Percentiles rank a stretch among this genome's conserved stretches.
These are phyloP conservation scores for Archaeoteleia sp. DNA, from an alignment of 2,888 invertebrate species.

Conservation along the genomic window DNA sequence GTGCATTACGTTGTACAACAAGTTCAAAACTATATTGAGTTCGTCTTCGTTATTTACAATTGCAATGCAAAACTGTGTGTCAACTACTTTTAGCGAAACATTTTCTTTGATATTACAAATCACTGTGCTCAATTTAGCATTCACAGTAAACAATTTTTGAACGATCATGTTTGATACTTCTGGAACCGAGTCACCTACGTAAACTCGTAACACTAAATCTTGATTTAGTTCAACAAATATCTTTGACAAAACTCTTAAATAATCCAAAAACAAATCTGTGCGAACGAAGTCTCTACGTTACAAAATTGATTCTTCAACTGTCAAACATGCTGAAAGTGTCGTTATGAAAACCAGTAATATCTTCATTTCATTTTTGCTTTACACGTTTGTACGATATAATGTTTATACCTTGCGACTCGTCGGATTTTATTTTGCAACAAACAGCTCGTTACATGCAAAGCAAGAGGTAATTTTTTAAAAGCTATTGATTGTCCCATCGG, in stretches of 20 bases:
- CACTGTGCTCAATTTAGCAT: background rate
- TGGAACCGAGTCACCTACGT: background rate
- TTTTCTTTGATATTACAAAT: background rate
- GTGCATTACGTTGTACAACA: slow-evolving; percentile 12
- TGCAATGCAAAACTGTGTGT: slow-evolving; percentile 22
- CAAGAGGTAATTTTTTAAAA: too few species aligned
- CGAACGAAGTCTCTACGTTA: background rate
- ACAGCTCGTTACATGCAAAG: too few species aligned
- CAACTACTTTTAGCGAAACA: background rate
- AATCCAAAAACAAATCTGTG: background rate
- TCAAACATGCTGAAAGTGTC: too few species aligned
- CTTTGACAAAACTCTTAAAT: background rate
- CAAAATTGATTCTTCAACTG: too few species aligned
- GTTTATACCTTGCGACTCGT: too few species aligned
- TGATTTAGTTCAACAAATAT: background rate
- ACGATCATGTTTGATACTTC: background rate
- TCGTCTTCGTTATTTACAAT: slow-evolving; percentile 27
- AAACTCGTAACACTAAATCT: slow-evolving; percentile 1
- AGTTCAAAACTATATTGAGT: slow-evolving; percentile 16
- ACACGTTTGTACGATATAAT: too few species aligned
- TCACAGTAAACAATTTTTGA: background rate
- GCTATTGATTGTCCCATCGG: too few species aligned
- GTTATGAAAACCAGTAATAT: too few species aligned
- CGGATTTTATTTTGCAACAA: too few species aligned
- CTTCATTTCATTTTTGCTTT: too few species aligned